These are phyloP conservation scores for Pelobates fuscus DNA, from an alignment of 2,113 vertebrate species.

Conservation along the genomic window DNA sequence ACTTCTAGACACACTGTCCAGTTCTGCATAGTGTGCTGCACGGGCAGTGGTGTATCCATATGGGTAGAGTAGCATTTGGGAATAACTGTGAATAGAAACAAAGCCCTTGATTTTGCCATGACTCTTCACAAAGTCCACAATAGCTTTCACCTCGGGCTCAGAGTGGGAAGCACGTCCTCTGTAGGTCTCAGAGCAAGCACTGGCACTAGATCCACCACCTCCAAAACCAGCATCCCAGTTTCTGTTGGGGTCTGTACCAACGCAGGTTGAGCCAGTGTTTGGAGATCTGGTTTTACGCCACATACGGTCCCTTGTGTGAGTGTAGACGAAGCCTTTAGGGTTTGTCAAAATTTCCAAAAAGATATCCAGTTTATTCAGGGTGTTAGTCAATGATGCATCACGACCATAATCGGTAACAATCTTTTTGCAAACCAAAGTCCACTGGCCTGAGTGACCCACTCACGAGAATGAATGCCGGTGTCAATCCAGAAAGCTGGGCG, in stretches of 20 bases:
- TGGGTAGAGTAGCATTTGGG: constrained; percentile 91
- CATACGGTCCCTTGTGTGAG: constrained; percentile 80
- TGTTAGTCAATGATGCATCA: constrained; percentile 68
- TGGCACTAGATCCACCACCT: constrained; percentile 76
- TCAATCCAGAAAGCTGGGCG: constrained; percentile 89
- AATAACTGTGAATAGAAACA: constrained; percentile 92
- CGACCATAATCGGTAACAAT: constrained; percentile 74
- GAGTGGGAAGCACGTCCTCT: constrained; percentile 78
- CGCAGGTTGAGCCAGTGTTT: constrained; percentile 59
- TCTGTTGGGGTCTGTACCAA: constrained; percentile 87
- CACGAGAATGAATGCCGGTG: constrained; percentile 87
- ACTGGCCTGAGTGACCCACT: constrained; percentile 88
- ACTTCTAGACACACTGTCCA: constrained; percentile 75
- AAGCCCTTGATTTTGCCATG: constrained; percentile 89
- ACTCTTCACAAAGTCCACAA: constrained; percentile 85
- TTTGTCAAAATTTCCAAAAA: constrained; percentile 87
- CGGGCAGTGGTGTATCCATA: constrained; percentile 77
- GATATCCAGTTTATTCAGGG: constrained; percentile 81
- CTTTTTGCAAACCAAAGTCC: constrained; percentile 88
- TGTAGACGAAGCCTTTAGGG: constrained; percentile 84
- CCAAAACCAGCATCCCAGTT: constrained; percentile 90
- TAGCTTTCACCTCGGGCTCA: constrained; percentile 85
- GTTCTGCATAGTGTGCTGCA: constrained; percentile 66
- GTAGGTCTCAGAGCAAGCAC: constrained; percentile 81
- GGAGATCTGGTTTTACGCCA: constrained; percentile 91